Evolutionary conservation across 2,113 vertebrate genomes (phyloP), one percentile per base, ranked within the genome.

Genomic region (Syngnathus typhle): DNA sequence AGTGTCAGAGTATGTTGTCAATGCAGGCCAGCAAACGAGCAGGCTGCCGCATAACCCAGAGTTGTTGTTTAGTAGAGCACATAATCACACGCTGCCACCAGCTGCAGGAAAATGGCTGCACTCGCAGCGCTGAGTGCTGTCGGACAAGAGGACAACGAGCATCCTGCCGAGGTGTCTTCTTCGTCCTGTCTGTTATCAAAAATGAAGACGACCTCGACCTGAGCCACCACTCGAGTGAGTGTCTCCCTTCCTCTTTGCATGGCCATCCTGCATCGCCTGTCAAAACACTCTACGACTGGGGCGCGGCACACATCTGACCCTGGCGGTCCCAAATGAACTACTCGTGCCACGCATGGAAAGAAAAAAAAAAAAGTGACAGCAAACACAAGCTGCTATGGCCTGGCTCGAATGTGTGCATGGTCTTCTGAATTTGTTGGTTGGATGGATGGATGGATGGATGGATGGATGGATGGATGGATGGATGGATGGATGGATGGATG

Each of bases 41-140:
- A 88, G 87, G 82, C 84, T 75, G 82, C 86, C 83, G 72, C 79
- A 83, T 74, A 83, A 87, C 77, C 77, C 82, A 82, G 81, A 84
- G 87, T 82, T 87, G 79, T 83, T 89, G 88, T 84, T 90, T 90
- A 91, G 88, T 92, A 89, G 88, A 91, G 90, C 89, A 89, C 86
- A 80, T 89, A 92, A 91, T 91, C 87, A 89, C 86, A 86, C 81
- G 78, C 71, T 72, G 89, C 87, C 89, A 91, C 88, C 85, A 89
- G 88, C 89, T 86, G 85, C 85, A 90, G 77, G 77, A 87, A 73
- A 87, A 87, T 79, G 82, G 72, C 80, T 81, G 72, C 71, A 75
- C 78, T 80, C 70, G 73, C 67, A 39, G 74, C 63, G 56, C 69
- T 70, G 58, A 69, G 69, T 13, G 11, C 68, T 41, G 52, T 52